Evolutionary conservation across 2,113 vertebrate species (phyloP), one percentile per base, ranked within the genome.

Genomic region (Podarcis muralis): DNA sequence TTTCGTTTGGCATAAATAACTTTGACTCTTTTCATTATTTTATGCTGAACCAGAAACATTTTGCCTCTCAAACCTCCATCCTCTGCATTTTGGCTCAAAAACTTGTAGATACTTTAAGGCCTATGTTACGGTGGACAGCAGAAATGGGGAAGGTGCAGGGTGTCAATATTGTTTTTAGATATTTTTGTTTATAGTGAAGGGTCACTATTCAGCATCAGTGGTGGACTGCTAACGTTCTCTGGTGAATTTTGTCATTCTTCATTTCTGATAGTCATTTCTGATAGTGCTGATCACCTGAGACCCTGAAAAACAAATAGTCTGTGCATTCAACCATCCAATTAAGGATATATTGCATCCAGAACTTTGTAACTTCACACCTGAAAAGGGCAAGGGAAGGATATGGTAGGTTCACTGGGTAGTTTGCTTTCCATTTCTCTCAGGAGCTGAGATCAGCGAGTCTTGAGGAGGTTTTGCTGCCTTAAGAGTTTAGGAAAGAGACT

Each of bases 401-500:
- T 30, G 66, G 35, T 37, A 86, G 65, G 82, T 80, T n/a, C 88
- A 69, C 23, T 80, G 68, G 53, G 48, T 1, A 77, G 32, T 48
- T 89, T 6, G 3, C n/a, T 23, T 27, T 89, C 83, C 6, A 32
- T 75, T 78, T 86, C n/a, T 86, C 72, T 69, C n/a, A 80, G 30
- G n/a, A 71, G 6, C 87, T 92, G 90, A 94, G 87, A 92, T 90
- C 35, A 85, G 84, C 7, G 20, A 48, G 89, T 85, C 85, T 92
- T 85, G 89, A 88, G 37, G 23, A 92, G 85, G 18, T 76, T 86
- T 89, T 80, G 8, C 23, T 75, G 68, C 32, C 68, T 53, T 84
- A 87, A 88, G 91, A 92, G 84, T 83, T 48, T 1, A 83, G 78
- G 16, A 69, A 25, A 76, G 11, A 86, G 5, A 59, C 72, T 89